These are phyloP conservation scores for Phrynosoma blainvillii DNA, from an alignment of 2,113 vertebrate species.

Conservation along the genomic window DNA sequence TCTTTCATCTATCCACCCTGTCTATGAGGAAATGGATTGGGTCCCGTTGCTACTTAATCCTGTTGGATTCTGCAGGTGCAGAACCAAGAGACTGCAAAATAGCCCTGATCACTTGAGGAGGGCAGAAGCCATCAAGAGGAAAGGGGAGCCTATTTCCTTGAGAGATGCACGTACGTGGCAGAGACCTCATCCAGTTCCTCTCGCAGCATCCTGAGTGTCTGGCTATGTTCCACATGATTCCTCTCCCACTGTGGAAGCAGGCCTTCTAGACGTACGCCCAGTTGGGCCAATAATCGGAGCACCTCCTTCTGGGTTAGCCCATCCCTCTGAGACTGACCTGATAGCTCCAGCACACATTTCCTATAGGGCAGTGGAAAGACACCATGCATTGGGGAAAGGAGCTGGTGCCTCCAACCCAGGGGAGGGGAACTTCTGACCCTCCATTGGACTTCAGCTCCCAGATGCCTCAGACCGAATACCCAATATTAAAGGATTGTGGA, in stretches of 20 bases:
- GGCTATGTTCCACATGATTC: slow-evolving; percentile 60
- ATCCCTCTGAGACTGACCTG: slow-evolving; percentile 57
- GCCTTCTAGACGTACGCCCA: slow-evolving; percentile 63
- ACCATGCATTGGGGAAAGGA: not conserved
- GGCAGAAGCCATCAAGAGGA: not conserved
- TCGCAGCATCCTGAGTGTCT: slow-evolving; percentile 55
- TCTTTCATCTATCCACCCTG: too few relatives aligned
- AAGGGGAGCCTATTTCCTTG: not conserved
- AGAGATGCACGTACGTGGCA: slow-evolving; percentile 48
- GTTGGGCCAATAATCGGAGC: slow-evolving; percentile 56
- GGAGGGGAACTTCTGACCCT: not conserved
- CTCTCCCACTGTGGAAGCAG: slow-evolving; percentile 67
- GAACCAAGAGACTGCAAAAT: not conserved
- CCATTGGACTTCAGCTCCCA: not conserved
- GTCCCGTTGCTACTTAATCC: not conserved
- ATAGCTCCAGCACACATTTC: slow-evolving; percentile 45
- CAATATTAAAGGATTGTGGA: not conserved
- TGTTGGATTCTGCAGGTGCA: not conserved
- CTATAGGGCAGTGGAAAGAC: not conserved
- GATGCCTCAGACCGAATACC: not conserved
- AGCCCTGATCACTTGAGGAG: not conserved
- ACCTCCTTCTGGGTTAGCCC: slow-evolving; percentile 61
- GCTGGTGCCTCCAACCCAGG: not conserved
- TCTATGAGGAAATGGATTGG: not conserved
- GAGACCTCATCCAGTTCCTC: slow-evolving; percentile 62